Percentiles rank a stretch among this genome's conserved stretches.
Conservation (phyloP, 2,113 vertebrate genomes). For the Siniperca chuatsi region DNA sequence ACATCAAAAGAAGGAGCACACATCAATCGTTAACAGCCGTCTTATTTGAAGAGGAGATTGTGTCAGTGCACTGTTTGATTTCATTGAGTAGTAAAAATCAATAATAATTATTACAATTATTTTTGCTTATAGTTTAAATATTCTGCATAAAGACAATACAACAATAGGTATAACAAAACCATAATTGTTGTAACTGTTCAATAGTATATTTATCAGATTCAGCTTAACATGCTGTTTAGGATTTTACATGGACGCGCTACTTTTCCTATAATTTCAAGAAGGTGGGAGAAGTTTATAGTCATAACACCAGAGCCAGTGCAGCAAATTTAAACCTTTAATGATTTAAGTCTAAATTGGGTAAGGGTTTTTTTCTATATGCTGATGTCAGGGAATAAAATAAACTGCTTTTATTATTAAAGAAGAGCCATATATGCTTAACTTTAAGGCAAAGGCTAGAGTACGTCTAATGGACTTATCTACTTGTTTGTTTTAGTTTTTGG, state of each 20-base stretch:
- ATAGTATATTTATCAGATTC: neutral
- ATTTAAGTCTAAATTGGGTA: neutral
- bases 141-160: too few relatives aligned
- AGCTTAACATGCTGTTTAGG: neutral
- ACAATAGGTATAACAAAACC: too few relatives aligned
- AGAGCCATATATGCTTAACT: neutral
- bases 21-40: neutral
- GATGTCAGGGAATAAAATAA: neutral
- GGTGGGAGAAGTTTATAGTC: neutral
- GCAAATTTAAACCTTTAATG: neutral
- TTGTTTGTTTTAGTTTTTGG: neutral
- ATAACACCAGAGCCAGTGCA: neutral
- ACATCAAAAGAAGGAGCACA: neutral
- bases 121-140: too few relatives aligned
- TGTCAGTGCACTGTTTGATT: too few relatives aligned
- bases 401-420: neutral
- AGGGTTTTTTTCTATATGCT: neutral
- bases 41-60: neutral
- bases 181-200: neutral
- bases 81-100: too few relatives aligned
- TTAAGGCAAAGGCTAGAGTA: neutral
- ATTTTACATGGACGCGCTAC: too few relatives aligned
- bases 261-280: neutral
- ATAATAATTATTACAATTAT: too few relatives aligned
- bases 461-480: neutral